Percentiles rank a stretch among this genome's conserved stretches.
These are phyloP conservation scores for Bradypodion pumilum DNA, from an alignment of 2,797 vertebrate genomes.

Conservation along the genomic window DNA sequence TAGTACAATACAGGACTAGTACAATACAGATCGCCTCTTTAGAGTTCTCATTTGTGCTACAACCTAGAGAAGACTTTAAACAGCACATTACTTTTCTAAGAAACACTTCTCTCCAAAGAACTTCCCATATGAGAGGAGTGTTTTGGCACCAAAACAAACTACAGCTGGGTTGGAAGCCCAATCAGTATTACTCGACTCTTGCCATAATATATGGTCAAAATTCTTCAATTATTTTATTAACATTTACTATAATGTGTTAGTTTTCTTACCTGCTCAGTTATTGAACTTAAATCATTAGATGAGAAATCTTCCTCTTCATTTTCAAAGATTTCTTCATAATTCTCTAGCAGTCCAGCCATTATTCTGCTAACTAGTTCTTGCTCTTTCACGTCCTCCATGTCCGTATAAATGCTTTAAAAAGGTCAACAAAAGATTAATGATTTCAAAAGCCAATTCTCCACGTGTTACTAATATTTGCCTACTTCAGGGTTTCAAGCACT, in stretches of 20 bases:
- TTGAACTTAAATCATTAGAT: slow-evolving; percentile 95
- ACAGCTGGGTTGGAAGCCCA: neutral
- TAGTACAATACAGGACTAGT: neutral
- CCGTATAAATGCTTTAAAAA: slow-evolving; percentile 86
- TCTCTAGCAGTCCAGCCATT: slow-evolving; percentile 92
- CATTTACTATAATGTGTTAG: neutral
- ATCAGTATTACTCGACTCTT: neutral
- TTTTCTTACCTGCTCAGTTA: slow-evolving; percentile 91
- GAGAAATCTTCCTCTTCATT: slow-evolving; percentile 95
- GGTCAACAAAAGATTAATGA: slow-evolving; percentile 46
- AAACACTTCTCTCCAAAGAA: neutral
- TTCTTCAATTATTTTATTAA: neutral
- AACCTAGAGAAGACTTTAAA: neutral
- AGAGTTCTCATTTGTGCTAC: neutral
- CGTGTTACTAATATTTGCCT: slow-evolving; percentile 37
- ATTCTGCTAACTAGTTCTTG: slow-evolving; percentile 93
- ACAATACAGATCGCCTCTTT: neutral
- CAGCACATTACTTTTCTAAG: neutral
- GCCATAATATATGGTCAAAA: neutral
- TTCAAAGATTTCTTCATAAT: slow-evolving; percentile 94
- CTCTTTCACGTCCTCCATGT: slow-evolving; percentile 91
- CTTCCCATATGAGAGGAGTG: neutral
- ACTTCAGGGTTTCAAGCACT: neutral
- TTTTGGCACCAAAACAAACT: neutral
- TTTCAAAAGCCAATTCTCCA: slow-evolving; percentile 30